These are phyloP conservation scores for Podarcis cretensis DNA, from an alignment of 2,113 vertebrate species.

Conservation along the genomic window DNA sequence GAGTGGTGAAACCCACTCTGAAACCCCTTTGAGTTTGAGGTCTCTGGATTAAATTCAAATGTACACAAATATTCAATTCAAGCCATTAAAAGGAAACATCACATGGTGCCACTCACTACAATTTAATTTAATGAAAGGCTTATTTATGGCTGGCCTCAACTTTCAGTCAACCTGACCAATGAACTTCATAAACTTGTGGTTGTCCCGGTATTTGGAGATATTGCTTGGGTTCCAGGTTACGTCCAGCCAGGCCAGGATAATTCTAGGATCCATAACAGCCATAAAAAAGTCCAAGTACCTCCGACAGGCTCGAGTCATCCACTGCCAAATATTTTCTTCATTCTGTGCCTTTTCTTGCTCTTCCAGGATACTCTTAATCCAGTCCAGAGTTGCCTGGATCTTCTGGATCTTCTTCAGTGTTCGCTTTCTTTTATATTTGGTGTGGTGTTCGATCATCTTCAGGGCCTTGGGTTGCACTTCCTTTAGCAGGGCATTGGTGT, in stretches of 20 bases:
- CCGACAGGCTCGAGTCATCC: not conserved
- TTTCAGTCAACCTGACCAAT: conserved; percentile 16
- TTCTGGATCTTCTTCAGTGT: conserved; percentile 75
- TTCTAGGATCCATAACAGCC: conserved; percentile 13
- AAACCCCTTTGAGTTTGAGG: not conserved
- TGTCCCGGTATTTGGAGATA: conserved; percentile 13
- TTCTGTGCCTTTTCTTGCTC: conserved; percentile 80
- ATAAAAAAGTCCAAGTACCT: conserved; percentile 7
- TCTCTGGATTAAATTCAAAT: not conserved
- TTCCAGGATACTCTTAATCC: conserved; percentile 80
- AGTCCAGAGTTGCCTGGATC: conserved; percentile 69
- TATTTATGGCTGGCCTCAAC: conserved; percentile 2
- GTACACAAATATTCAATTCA: not conserved
- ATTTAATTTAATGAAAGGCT: conserved; percentile 15
- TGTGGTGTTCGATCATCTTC: conserved; percentile 77
- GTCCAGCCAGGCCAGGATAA: conserved; percentile 18
- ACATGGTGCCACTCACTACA: not conserved
- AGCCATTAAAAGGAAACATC: not conserved
- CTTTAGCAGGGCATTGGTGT: conserved; percentile 77
- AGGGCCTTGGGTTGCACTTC: conserved; percentile 80
- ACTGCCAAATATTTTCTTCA: conserved; percentile 40
- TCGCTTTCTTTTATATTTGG: conserved; percentile 80
- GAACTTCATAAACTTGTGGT: conserved; percentile 25
- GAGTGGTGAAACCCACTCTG: not conserved
- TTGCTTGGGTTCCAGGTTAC: conserved; percentile 15